Evolutionary conservation across 2,113 vertebrate species (phyloP), one percentile per base, ranked within the genome.

Genomic region (Tiliqua scincoides): DNA sequence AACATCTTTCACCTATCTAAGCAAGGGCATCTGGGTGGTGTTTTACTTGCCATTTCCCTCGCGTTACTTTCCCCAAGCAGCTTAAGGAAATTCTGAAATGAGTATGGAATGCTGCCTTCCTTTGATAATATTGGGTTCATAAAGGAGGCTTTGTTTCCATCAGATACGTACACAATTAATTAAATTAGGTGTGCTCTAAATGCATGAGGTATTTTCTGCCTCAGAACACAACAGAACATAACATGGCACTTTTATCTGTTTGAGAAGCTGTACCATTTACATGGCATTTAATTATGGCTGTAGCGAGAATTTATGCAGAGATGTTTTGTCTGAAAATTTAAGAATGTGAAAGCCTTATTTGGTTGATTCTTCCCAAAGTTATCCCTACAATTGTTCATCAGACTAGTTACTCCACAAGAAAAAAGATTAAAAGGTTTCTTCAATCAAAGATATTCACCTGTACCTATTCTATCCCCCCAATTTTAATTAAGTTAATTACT

Each of bases 61-160:
- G 40, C 72, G 62, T 83, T 87, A 40, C 61, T 52, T 63, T 70
- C 40, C 52, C 35, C 8, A 72, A 83, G 57, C 27, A 40, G 6
- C 35, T 68, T 78, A 57, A 83, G 52, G 37, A 32, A 78, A 70
- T 35, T 71, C 73, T 63, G n/a, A 37, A 61, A 63, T 71, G 54
- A 23, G 59, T 23, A 63, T 76, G 63, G 61, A 71, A 48, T 30
- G 15, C 74, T 76, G 32, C 35, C 80, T 87, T 76, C 30, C 57
- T 87, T 83, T 78, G 57, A 87, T 87, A 77, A 77, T 77, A 32
- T 20, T 77, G 78, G 62, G 23, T 74, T 70, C 54, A 87, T 87
- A 83, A 83, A 78, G 30, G 37, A 76, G 23, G 20, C 63, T 76
- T 57, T 87, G 79, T 70, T 82, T 70, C 80, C 65, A 59, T 32